Evolutionary conservation across 2,888 invertebrate genomes (phyloP).

Genomic region (Scaptodrosophila latifasciaeformis): DNA sequence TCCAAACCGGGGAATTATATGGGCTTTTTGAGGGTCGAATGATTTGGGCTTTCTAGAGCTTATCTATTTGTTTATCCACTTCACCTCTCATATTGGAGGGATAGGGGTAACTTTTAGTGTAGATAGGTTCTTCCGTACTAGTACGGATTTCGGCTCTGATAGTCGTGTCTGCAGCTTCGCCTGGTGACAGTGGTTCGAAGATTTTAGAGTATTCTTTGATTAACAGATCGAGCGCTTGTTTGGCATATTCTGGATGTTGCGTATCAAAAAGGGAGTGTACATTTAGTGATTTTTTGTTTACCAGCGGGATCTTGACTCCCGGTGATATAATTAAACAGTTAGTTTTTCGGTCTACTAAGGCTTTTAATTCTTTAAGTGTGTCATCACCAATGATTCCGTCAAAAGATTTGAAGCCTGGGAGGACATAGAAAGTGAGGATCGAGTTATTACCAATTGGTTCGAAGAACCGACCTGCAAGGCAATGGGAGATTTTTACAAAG

Average conservation of each 20-base stretch:
- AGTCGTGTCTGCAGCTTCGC: not conserved
- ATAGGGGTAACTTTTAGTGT: constrained; percentile 65
- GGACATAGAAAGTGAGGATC: not conserved
- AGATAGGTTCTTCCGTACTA: constrained; percentile 48
- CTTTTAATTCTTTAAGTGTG: constrained; percentile 4
- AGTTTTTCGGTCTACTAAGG: constrained; percentile 7
- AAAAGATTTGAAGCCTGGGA: not conserved
- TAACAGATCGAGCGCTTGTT: not conserved
- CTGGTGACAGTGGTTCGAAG: constrained; percentile 3
- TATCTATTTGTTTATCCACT: constrained; percentile 59
- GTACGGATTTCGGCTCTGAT: constrained; percentile 28
- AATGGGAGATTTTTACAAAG: not conserved
- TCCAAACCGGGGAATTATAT: constrained; percentile 50
- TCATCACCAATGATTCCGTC: constrained; percentile 20
- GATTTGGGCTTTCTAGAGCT: constrained; percentile 43
- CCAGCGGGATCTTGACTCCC: too few species aligned
- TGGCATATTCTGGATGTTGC: not conserved
- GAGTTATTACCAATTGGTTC: too few species aligned
- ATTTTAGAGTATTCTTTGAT: not conserved
- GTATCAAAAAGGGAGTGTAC: not conserved
- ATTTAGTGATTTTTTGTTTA: not conserved
- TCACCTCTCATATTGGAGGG: constrained; percentile 63
- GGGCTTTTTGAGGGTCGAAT: constrained; percentile 43
- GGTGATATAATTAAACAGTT: not conserved
- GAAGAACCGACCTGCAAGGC: not conserved